Conservation (phyloP, 2,113 vertebrate genomes). For the Leptobrachium ailaonicum region DNA sequence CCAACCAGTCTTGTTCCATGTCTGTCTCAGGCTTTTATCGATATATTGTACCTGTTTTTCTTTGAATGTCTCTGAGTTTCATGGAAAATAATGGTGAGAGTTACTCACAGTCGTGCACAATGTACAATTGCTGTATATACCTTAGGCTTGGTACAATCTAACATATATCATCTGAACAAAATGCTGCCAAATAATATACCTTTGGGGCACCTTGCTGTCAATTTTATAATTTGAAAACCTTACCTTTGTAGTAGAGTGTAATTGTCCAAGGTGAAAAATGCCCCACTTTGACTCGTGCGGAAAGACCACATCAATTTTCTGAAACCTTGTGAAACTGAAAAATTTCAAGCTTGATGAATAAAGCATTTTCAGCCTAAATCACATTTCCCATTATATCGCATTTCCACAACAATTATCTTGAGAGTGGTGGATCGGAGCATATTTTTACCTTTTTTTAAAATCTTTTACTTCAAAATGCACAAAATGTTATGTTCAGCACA, state of each 20-base stretch:
- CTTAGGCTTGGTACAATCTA: conserved; percentile 16
- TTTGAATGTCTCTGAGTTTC: not conserved
- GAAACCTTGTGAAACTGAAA: not conserved
- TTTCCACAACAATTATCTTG: not conserved
- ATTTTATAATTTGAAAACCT: conserved; percentile 30
- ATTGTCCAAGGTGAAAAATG: conserved; percentile 18
- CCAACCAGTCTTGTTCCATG: too few relatives aligned
- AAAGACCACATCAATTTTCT: conserved; percentile 5
- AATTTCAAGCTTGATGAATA: not conserved
- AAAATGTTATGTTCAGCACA: too few relatives aligned
- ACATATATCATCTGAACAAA: conserved; percentile 32
- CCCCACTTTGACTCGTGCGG: not conserved
- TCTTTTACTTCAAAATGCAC: too few relatives aligned
- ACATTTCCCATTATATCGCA: not conserved
- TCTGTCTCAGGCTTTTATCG: not conserved
- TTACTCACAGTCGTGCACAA: not conserved
- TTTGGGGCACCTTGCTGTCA: conserved; percentile 19
- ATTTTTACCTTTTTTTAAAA: too few relatives aligned
- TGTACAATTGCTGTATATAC: conserved; percentile 27
- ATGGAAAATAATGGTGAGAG: conserved; percentile 12
- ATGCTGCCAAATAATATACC: conserved; percentile 33
- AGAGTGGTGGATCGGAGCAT: too few relatives aligned
- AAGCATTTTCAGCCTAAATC: not conserved
- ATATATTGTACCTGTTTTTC: not conserved
- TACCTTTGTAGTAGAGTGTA: conserved; percentile 17